Evolutionary conservation across 92 coral and sea anemone genomes (phyloP).

Genomic region (Galaxea fascicularis): DNA sequence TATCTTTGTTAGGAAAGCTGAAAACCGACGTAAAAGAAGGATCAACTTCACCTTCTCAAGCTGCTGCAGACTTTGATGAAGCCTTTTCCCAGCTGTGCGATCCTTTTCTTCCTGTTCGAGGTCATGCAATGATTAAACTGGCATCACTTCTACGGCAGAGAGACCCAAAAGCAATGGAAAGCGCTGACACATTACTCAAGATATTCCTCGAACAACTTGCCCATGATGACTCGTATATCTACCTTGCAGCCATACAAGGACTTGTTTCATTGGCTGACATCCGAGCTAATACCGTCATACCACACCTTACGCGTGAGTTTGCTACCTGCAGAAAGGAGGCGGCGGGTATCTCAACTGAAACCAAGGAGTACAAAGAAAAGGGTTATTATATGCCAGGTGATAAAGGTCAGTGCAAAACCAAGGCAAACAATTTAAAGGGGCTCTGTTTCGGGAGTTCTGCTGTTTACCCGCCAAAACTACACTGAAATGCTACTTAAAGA

Average conservation of each 20-base stretch:
- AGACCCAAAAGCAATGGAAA: conserved; percentile 76
- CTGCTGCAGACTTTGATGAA: conserved; percentile 65
- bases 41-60: not conserved
- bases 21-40: not conserved
- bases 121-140: conserved; percentile 85
- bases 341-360: not conserved
- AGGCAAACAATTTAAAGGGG: not conserved
- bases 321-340: conserved; percentile 65
- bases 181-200: conserved; percentile 82
- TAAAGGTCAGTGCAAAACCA: conserved; percentile 3
- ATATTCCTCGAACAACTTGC: conserved; percentile 84
- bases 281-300: conserved; percentile 83
- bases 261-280: conserved; percentile 88
- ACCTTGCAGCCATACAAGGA: conserved; percentile 95
- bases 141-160: conserved; percentile 74
- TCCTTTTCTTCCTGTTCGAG: conserved; percentile 91
- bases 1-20: conserved; percentile 2
- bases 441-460: too few relatives aligned
- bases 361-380: conserved; percentile 24
- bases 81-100: conserved; percentile 85
- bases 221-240: conserved; percentile 93
- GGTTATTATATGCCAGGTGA: conserved; percentile 15
- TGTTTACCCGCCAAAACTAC: too few relatives aligned
- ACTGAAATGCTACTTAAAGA: too few relatives aligned
- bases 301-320: conserved; percentile 82